phyloP scores from a whole-genome alignment of 1,140 invertebrate genomes.

The Bombus cullumanus region DNA sequence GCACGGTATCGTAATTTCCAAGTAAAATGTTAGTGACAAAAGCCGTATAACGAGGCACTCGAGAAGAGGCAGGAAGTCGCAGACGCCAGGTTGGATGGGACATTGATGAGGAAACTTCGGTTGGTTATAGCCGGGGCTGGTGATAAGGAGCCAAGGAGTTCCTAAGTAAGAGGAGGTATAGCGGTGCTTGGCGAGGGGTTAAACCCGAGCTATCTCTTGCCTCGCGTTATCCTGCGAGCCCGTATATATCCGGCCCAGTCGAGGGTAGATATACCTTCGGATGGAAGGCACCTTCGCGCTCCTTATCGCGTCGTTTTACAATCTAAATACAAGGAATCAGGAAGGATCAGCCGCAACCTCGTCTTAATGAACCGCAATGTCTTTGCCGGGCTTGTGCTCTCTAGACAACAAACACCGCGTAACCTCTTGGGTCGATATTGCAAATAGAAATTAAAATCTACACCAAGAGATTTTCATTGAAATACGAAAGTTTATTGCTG shows the following conservation, averaged over 20 bases:
- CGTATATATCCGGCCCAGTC: slow-evolving; percentile 67
- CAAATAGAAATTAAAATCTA: slow-evolving; percentile 51
- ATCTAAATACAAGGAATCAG: slow-evolving; percentile 70
- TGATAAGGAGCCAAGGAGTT: slow-evolving; percentile 73
- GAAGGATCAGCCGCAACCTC: slow-evolving; percentile 56
- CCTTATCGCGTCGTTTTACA: slow-evolving; percentile 73
- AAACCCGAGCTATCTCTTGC: slow-evolving; percentile 72
- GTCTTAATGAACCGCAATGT: slow-evolving; percentile 53
- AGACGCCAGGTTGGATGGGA: slow-evolving; percentile 71
- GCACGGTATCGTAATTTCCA: slow-evolving; percentile 63
- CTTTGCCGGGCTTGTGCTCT: not conserved
- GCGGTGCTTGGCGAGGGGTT: slow-evolving; percentile 66
- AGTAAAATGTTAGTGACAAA: slow-evolving; percentile 72
- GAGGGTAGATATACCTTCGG: slow-evolving; percentile 64
- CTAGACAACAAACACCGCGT: not conserved
- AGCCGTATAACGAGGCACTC: slow-evolving; percentile 67
- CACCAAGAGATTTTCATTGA: not conserved
- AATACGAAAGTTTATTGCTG: not conserved
- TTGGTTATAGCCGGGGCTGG: slow-evolving; percentile 69
- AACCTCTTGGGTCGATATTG: slow-evolving; percentile 7
- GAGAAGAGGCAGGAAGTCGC: slow-evolving; percentile 67
- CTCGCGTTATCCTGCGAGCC: slow-evolving; percentile 66
- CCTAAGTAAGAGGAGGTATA: slow-evolving; percentile 69
- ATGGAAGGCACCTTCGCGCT: slow-evolving; percentile 40
- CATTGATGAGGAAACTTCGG: slow-evolving; percentile 78